These are phyloP conservation scores for Ceratotherium simum DNA, from an alignment of 2,113 vertebrate genomes.

Conservation along the genomic window DNA sequence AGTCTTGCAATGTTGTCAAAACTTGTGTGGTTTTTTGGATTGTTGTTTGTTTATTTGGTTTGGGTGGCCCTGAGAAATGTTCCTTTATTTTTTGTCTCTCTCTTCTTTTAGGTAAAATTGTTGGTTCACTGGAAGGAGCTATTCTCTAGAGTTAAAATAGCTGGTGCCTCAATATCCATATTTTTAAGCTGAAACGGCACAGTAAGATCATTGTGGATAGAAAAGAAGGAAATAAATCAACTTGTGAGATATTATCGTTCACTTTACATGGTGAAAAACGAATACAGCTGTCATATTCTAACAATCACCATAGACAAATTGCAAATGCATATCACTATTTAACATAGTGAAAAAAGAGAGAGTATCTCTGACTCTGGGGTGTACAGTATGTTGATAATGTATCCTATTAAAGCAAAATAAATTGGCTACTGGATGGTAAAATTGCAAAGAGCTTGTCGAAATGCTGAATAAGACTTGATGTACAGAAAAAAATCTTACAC, in stretches of 20 bases:
- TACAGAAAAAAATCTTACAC: conserved; percentile 63
- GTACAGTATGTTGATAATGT: conserved; percentile 70
- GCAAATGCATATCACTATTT: conserved; percentile 85
- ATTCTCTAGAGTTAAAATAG: conserved; percentile 76
- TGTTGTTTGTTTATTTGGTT: neutral
- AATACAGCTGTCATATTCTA: conserved; percentile 85
- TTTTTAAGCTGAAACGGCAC: conserved; percentile 79
- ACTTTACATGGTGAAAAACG: conserved; percentile 83
- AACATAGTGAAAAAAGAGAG: conserved; percentile 76
- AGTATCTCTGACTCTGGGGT: conserved; percentile 68
- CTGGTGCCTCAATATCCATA: conserved; percentile 68
- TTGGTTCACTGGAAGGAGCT: conserved; percentile 64
- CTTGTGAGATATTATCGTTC: conserved; percentile 82
- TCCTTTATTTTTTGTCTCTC: conserved; percentile 32
- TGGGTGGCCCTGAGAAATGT: conserved; percentile 22
- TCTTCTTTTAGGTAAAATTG: conserved; percentile 72
- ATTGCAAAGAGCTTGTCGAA: conserved; percentile 80
- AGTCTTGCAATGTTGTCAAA: conserved; percentile 27
- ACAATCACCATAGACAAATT: conserved; percentile 84
- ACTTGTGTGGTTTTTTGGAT: neutral
- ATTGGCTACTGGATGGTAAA: conserved; percentile 72
- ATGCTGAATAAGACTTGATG: conserved; percentile 76
- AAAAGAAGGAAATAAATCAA: conserved; percentile 85
- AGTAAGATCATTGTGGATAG: conserved; percentile 79
- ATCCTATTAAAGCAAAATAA: conserved; percentile 78